These are phyloP conservation scores for Thalassoma bifasciatum DNA, from an alignment of 2,113 vertebrate species.

Conservation along the genomic window DNA sequence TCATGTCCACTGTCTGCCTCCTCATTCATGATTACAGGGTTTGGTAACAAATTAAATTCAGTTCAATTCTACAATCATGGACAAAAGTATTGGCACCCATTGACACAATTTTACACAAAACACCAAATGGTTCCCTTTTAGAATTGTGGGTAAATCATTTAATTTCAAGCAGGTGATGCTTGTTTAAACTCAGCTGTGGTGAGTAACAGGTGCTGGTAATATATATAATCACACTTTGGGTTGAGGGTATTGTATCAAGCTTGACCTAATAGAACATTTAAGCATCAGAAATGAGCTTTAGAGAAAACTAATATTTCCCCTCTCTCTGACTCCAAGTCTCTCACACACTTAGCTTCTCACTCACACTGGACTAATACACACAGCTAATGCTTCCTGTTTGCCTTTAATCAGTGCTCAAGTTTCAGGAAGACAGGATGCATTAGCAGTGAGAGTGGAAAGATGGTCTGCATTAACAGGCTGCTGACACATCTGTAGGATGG, in stretches of 20 bases:
- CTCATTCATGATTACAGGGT: too few species aligned
- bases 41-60: too few species aligned
- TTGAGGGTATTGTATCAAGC: constrained; percentile 47
- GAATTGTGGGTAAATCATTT: too few species aligned
- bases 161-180: too few species aligned
- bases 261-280: constrained; percentile 58
- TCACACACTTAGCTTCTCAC: constrained; percentile 39
- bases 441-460: constrained; percentile 60
- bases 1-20: too few species aligned
- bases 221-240: too few species aligned
- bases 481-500: constrained; percentile 46
- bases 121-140: too few species aligned
- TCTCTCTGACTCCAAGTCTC: constrained; percentile 26
- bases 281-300: constrained; percentile 60
- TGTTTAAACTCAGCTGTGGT: too few species aligned
- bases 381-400: constrained; percentile 78
- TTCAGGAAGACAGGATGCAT: constrained; percentile 80
- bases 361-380: constrained; percentile 46
- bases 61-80: too few species aligned
- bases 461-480: constrained; percentile 59
- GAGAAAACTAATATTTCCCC: constrained; percentile 55
- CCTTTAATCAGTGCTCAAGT: constrained; percentile 78
- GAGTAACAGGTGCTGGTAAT: too few species aligned
- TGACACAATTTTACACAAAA: too few species aligned
- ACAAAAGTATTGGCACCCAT: too few species aligned